A percentile compares a stretch with the other conserved stretches of the same genome.
Conservation (phyloP, 2,113 vertebrate genomes). For the Myodes glareolus region DNA sequence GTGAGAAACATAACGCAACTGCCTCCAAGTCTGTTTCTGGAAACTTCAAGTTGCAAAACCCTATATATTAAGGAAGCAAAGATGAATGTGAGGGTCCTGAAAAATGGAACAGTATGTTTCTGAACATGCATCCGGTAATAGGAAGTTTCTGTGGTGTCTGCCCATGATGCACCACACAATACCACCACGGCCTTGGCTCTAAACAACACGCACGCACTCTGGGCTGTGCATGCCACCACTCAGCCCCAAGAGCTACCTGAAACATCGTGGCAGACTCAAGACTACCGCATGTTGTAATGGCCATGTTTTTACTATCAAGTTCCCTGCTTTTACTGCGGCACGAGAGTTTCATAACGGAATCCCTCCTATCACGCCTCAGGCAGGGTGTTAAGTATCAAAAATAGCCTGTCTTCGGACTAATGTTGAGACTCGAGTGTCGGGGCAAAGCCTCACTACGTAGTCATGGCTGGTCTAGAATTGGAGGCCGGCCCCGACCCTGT, state of each 20-base stretch:
- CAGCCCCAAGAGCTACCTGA: neutral
- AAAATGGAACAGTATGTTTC: neutral
- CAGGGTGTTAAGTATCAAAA: neutral
- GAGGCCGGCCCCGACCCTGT: too few species aligned
- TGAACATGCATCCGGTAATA: neutral
- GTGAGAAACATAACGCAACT: neutral
- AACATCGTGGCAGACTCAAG: neutral
- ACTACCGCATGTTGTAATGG: neutral
- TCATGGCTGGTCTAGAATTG: too few species aligned
- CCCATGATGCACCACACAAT: neutral
- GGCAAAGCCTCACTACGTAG: too few species aligned
- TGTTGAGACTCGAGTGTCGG: too few species aligned
- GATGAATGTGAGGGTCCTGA: neutral
- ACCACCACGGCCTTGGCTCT: neutral
- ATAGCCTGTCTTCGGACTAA: neutral
- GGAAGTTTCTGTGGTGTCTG: neutral
- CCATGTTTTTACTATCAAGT: neutral
- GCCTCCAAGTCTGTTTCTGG: neutral
- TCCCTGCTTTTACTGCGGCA: neutral
- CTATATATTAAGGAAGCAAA: neutral
- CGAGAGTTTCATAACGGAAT: neutral
- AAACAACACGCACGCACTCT: neutral
- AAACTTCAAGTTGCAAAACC: neutral
- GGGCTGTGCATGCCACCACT: neutral
- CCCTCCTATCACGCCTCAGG: neutral